Evolutionary conservation across 2,797 vertebrate genomes (phyloP), one percentile per base, ranked within the genome.

Genomic region (Enteromius thamalakanensis): DNA sequence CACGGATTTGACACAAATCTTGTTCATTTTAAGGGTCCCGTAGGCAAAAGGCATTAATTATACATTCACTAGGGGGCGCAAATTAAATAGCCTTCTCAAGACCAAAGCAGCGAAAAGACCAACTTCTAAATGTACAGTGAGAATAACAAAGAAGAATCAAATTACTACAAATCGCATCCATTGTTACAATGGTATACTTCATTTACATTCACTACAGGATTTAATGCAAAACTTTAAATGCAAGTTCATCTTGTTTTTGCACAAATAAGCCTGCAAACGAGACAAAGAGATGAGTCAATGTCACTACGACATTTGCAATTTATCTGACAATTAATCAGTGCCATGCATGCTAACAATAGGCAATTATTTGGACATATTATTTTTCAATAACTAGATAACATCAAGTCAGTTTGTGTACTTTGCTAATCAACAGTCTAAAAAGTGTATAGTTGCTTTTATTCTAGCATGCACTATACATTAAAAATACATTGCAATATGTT

Each of bases 11-110:
- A n/a, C 65, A 82, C n/a, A 42, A 55, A n/a, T 40, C 3, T 26
- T 26, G 21, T 47, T 47, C 55, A 12, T 81, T 71, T 79, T 40
- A 42, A 42, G 15, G 49, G 21, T 51, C 40, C 17, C 12, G 21
- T 4, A 23, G 29, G 9, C 42, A 84, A 53, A 68, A 58, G 29
- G 15, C 32, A 84, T 69, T 15, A 74, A 45, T n/a, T 14, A 21
- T 80, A 17, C 23, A n/a, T 58, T 86, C 84, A 82, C 84, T 82
- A 87, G 87, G 84, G 85, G 85, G 82, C 67, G 87, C 80, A 80
- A 82, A 81, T 17, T 29, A 71, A 71, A 79, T 8, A 47, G 49
- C 15, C 42, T 45, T 26, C 45, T 47, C 9, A 42, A 68, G 42
- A 40, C 1, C 72, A 51, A 26, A 37, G 51, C 3, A 67, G 21